These are phyloP conservation scores for Digitonthophagus gazella DNA, from an alignment of 2,888 invertebrate genomes.

Conservation along the genomic window DNA sequence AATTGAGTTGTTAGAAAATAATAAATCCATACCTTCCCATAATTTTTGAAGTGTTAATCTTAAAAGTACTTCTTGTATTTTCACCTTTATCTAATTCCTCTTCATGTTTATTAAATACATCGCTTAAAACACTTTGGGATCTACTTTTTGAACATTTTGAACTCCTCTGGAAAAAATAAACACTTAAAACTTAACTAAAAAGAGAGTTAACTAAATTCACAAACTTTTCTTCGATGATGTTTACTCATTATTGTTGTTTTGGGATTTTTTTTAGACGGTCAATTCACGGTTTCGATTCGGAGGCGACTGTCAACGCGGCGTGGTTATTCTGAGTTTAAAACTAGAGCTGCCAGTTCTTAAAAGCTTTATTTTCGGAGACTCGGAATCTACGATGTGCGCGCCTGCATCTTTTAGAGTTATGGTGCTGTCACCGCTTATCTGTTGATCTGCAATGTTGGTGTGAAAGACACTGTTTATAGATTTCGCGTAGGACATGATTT, in stretches of 20 bases:
- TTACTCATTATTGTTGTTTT: not conserved
- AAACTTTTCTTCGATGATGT: not conserved
- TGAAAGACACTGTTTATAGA: no score
- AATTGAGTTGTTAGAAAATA: no score
- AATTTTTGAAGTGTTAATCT: constrained; percentile 58
- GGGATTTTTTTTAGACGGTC: not conserved
- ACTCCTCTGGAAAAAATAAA: constrained; percentile 27
- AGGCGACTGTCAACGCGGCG: not conserved
- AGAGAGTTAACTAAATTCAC: not conserved
- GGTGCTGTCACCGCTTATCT: no score
- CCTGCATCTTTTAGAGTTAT: not conserved
- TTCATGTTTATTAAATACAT: no score
- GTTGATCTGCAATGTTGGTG: no score
- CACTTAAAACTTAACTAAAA: not conserved
- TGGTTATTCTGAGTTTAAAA: not conserved
- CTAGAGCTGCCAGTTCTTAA: not conserved
- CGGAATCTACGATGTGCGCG: not conserved
- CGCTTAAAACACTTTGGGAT: constrained; percentile 37
- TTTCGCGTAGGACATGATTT: no score
- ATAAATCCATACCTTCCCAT: constrained; percentile 62
- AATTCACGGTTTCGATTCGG: not conserved
- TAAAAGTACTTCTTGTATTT: constrained; percentile 50
- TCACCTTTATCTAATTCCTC: constrained; percentile 23
- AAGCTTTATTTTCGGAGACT: not conserved
- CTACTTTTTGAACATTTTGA: constrained; percentile 38